phyloP scores from a whole-genome alignment of 2,113 vertebrate genomes.

The Toxotes chatareus region DNA sequence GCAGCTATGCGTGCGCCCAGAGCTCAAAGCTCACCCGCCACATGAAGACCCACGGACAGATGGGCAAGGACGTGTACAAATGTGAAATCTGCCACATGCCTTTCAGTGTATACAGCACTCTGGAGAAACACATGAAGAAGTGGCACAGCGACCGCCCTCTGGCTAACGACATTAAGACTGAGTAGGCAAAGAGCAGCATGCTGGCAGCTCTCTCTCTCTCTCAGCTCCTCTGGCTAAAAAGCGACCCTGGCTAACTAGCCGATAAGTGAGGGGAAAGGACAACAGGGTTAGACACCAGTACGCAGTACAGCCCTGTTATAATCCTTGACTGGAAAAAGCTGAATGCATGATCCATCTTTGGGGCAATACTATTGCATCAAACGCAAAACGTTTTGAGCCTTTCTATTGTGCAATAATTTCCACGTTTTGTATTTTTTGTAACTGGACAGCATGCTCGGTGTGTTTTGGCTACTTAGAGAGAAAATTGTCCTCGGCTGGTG shows the following conservation, averaged over 20 bases:
- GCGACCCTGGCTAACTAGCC: slow-evolving; percentile 71
- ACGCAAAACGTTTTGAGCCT: slow-evolving; percentile 96
- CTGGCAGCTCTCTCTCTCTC: slow-evolving; percentile 59
- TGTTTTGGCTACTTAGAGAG: slow-evolving; percentile 94
- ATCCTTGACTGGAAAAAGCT: slow-evolving; percentile 86
- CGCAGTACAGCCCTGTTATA: slow-evolving; percentile 79
- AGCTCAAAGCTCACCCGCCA: slow-evolving; percentile 99
- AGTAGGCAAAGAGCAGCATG: slow-evolving; percentile 89
- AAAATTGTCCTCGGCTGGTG: slow-evolving; percentile 91
- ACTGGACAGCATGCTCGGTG: slow-evolving; percentile 97
- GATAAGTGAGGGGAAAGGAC: slow-evolving; percentile 73
- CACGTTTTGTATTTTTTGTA: slow-evolving; percentile 98
- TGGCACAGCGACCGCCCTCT: slow-evolving; percentile 99
- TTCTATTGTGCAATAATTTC: slow-evolving; percentile 99
- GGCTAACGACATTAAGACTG: slow-evolving; percentile 98
- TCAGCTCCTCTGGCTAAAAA: slow-evolving; percentile 72
- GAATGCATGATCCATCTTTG: slow-evolving; percentile 95
- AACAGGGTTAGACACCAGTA: slow-evolving; percentile 90
- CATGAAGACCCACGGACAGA: slow-evolving; percentile 99
- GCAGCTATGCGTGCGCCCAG: slow-evolving; percentile 99
- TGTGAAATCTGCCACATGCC: slow-evolving; percentile 99
- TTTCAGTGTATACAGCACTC: slow-evolving; percentile 99
- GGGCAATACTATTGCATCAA: slow-evolving; percentile 97
- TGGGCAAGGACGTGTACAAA: slow-evolving; percentile 99
- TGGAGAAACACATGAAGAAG: slow-evolving; percentile 99